A percentile compares a stretch with the other conserved stretches of the same genome.
phyloP scores from a whole-genome alignment of 2,113 vertebrate species.

The Xenopus tropicalis region DNA sequence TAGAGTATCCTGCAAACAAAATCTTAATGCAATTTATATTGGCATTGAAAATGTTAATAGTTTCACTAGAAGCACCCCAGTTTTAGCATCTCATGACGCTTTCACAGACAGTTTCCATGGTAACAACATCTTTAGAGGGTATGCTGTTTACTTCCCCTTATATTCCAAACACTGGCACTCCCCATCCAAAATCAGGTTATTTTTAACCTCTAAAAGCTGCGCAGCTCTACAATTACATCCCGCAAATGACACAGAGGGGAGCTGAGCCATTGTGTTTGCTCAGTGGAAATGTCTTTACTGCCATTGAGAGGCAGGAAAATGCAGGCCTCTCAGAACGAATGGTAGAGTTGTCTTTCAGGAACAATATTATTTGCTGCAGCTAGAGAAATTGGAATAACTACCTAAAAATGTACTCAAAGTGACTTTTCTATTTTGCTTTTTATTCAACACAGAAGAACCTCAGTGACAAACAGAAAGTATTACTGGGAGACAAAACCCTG shows the following conservation, averaged over 20 bases:
- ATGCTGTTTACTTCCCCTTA: not conserved
- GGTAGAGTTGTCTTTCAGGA: not conserved
- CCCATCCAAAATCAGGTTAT: slow-evolving; percentile 30
- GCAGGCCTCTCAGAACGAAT: not conserved
- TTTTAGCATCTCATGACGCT: slow-evolving; percentile 9
- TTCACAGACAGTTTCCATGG: slow-evolving; percentile 31
- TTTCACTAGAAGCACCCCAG: not conserved
- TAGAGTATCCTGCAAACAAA: too few relatives aligned
- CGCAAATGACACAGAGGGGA: slow-evolving; percentile 24
- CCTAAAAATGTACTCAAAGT: not conserved
- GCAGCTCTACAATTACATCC: slow-evolving; percentile 30
- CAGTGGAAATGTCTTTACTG: slow-evolving; percentile 27
- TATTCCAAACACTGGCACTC: slow-evolving; percentile 10
- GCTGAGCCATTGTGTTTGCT: slow-evolving; percentile 32
- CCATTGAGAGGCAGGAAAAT: slow-evolving; percentile 14
- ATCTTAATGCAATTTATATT: not conserved
- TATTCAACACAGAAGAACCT: too few relatives aligned
- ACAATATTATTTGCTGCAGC: not conserved
- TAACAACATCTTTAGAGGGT: slow-evolving; percentile 14
- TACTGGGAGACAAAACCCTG: too few relatives aligned
- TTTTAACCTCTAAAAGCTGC: slow-evolving; percentile 17
- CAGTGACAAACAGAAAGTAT: too few relatives aligned
- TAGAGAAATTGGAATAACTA: not conserved
- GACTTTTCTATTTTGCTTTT: not conserved
- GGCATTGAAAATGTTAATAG: not conserved